These are phyloP conservation scores for Ctenosaura bakeri DNA, from an alignment of 2,797 vertebrate species.

Conservation along the genomic window DNA sequence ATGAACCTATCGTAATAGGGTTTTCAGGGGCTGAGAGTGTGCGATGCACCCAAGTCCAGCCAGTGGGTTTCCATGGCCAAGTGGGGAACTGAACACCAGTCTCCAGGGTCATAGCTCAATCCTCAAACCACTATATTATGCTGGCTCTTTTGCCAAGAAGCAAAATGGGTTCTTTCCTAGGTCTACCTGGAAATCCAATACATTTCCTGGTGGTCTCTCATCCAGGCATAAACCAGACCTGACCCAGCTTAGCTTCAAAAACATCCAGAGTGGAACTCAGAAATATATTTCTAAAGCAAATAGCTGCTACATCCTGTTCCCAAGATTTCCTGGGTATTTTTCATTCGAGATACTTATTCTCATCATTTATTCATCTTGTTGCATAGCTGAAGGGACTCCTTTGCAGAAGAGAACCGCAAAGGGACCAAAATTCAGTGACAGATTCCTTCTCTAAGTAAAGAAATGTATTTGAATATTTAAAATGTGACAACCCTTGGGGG, in stretches of 20 bases:
- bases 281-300: not conserved
- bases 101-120: too few species aligned
- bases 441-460: constrained; percentile 7
- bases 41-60: too few species aligned
- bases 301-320: not conserved
- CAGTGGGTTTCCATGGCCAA: too few species aligned
- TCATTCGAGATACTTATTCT: not conserved
- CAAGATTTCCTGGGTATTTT: not conserved
- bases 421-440: not conserved
- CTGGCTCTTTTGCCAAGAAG: too few species aligned
- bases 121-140: too few species aligned
- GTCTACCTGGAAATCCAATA: too few species aligned
- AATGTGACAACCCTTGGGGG: not conserved
- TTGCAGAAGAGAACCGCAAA: not conserved
- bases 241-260: not conserved
- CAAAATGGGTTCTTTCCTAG: too few species aligned
- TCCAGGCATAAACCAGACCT: too few species aligned
- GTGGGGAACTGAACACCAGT: too few species aligned
- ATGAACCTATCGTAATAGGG: too few species aligned
- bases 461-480: constrained; percentile 32
- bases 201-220: too few species aligned
- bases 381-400: not conserved
- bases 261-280: not conserved
- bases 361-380: constrained; percentile 13
- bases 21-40: too few species aligned